Conservation (phyloP, 2,113 vertebrate genomes). For the Tragelaphus buxtoni region DNA sequence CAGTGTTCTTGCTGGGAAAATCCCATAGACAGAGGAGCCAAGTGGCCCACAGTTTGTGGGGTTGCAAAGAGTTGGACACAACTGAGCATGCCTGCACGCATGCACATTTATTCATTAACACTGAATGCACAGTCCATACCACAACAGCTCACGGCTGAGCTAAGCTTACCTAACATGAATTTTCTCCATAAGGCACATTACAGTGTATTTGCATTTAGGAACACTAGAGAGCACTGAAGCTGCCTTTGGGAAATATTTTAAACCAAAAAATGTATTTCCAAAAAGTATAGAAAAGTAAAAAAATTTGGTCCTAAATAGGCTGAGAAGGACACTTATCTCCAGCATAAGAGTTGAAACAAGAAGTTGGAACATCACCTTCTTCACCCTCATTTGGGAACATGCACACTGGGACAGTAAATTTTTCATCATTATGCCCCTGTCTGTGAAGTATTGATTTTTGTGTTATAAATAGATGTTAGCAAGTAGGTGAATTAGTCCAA, state of each 20-base stretch:
- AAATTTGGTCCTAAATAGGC: background rate
- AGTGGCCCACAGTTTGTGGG: background rate
- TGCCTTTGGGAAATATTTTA: background rate
- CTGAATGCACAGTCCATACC: background rate
- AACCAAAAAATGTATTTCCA: background rate
- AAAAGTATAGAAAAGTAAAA: background rate
- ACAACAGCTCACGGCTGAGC: too few species aligned
- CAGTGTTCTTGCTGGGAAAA: background rate
- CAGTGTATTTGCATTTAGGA: background rate
- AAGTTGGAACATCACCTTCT: too few species aligned
- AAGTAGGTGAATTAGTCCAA: background rate
- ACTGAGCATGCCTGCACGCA: background rate
- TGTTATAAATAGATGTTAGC: background rate
- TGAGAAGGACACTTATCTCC: background rate
- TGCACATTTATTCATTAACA: background rate
- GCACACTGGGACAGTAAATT: too few species aligned
- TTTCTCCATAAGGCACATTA: background rate
- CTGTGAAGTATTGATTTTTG: background rate
- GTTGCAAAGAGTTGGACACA: background rate
- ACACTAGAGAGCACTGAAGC: background rate
- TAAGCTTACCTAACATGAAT: background rate
- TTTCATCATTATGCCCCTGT: fast-evolving
- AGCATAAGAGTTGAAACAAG: background rate
- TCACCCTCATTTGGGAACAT: background rate
- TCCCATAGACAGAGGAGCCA: background rate